Conservation (phyloP, 2,113 vertebrate species). For the Microtus richardsoni region DNA sequence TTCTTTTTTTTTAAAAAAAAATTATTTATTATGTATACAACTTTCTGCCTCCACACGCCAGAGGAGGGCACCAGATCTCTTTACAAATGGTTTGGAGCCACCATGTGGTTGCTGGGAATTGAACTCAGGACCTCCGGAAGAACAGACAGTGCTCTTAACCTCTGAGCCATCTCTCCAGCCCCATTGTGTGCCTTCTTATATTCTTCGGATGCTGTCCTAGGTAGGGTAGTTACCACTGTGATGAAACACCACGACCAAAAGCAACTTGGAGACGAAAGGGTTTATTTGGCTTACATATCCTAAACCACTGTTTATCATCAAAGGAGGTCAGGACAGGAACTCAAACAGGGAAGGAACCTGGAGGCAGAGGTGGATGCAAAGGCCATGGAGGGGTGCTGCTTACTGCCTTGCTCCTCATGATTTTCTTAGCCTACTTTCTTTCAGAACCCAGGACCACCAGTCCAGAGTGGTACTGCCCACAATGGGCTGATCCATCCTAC, state of each 20-base stretch:
- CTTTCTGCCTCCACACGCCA: too few species aligned
- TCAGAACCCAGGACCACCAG: not conserved
- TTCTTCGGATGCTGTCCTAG: not conserved
- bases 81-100: too few species aligned
- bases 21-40: too few species aligned
- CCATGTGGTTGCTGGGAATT: too few species aligned
- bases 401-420: not conserved
- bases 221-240: not conserved
- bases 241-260: not conserved
- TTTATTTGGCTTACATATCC: not conserved
- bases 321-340: not conserved
- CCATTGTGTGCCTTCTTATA: not conserved
- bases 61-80: too few species aligned
- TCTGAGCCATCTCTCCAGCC: too few species aligned
- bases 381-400: not conserved
- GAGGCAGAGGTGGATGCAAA: too few species aligned
- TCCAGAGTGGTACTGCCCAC: accelerated
- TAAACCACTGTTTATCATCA: not conserved
- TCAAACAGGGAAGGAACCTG: not conserved
- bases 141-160: too few species aligned
- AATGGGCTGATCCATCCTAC: accelerated
- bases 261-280: not conserved
- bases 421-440: not conserved
- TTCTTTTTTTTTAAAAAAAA: not conserved
- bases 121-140: too few species aligned